A percentile compares a stretch with the other conserved stretches of the same genome.
Conservation (phyloP, 2,797 vertebrate genomes). For the Mormyrops attenuatus region DNA sequence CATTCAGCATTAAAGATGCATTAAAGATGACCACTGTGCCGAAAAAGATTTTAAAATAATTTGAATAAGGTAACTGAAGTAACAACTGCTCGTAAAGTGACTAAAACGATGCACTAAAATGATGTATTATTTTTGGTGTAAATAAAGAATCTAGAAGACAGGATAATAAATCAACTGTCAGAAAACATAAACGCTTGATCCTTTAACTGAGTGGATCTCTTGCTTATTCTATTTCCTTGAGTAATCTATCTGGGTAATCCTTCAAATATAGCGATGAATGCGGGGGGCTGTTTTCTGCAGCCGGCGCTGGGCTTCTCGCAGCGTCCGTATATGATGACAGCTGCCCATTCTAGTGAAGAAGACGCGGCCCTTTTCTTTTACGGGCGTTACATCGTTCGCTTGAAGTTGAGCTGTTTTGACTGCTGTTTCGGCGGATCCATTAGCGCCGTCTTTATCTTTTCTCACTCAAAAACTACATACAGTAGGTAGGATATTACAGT, state of each 20-base stretch:
- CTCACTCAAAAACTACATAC: background rate
- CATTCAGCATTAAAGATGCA: background rate
- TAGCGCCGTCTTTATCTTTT: background rate
- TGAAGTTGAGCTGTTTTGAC: background rate
- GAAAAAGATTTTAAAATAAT: background rate
- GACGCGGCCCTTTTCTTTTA: background rate
- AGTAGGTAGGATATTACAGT: background rate
- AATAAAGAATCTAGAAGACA: background rate
- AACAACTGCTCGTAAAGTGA: background rate
- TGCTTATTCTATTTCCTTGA: background rate
- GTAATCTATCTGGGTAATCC: slow-evolving; percentile 3
- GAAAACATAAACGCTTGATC: background rate
- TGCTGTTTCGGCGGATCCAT: background rate
- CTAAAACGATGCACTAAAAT: background rate
- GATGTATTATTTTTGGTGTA: background rate
- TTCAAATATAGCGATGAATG: background rate
- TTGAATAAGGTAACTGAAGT: background rate
- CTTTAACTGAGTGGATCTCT: slow-evolving; percentile 7
- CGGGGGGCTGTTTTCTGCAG: background rate
- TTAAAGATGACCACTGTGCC: background rate
- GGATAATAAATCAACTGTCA: background rate
- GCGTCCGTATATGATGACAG: background rate
- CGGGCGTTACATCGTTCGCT: background rate
- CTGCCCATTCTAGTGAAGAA: background rate
- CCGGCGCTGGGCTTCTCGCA: background rate